phyloP scores from a whole-genome alignment of 2,888 invertebrate genomes.

The Drosophila nr. perissopoda region DNA sequence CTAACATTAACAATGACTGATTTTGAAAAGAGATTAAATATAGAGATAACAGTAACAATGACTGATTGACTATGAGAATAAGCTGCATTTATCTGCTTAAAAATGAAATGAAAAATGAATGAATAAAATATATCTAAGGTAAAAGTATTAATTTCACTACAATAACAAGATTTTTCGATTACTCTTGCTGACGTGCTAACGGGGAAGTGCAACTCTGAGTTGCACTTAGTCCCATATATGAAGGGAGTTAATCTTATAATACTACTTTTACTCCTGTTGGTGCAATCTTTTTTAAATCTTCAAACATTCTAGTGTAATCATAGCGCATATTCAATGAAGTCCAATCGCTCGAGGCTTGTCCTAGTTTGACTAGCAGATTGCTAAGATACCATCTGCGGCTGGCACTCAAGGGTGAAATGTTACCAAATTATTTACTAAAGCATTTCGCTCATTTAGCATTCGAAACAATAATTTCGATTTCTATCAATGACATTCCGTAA shows the following conservation, averaged over 20 bases:
- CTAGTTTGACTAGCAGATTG: background rate
- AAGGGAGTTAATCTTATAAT: background rate
- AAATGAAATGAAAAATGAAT: rapidly evolving
- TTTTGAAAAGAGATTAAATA: too few relatives aligned
- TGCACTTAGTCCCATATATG: background rate
- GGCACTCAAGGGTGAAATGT: conserved; percentile 12
- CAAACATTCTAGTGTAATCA: background rate
- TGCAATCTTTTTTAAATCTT: background rate
- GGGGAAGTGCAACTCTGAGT: background rate
- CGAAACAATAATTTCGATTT: conserved; percentile 67
- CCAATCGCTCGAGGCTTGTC: conserved; percentile 3
- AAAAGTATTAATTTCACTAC: background rate
- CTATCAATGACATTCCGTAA: conserved; percentile 66
- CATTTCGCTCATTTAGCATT: conserved; percentile 13
- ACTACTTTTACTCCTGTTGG: background rate
- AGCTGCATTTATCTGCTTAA: background rate
- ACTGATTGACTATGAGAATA: background rate
- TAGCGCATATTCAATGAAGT: background rate
- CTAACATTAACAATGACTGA: background rate
- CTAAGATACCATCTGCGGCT: conserved; percentile 23
- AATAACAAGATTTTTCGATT: background rate
- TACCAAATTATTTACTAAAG: conserved; percentile 23
- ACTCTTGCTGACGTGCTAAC: background rate
- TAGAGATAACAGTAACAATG: too few relatives aligned
- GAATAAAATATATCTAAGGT: background rate